A percentile compares a stretch with the other conserved stretches of the same genome.
Conservation (phyloP, 2,797 vertebrate species). For the Enteromius fasciolatus region DNA sequence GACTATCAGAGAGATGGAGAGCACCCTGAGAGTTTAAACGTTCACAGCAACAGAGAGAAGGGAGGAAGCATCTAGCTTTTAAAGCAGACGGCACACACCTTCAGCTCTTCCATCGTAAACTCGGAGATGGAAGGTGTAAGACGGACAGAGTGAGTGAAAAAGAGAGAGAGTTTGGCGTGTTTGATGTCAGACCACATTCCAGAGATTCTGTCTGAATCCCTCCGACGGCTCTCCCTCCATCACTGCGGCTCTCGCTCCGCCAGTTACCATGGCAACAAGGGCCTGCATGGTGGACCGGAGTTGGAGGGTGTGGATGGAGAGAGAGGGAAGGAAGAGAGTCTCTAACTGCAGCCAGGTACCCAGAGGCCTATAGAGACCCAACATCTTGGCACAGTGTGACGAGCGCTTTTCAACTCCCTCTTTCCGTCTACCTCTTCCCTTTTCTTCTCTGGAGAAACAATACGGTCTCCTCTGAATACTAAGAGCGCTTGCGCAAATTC, state of each 20-base stretch:
- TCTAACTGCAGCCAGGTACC: constrained; percentile 67
- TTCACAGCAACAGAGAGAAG: constrained; percentile 18
- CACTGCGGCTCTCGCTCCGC: constrained; percentile 67
- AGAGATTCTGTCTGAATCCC: constrained; percentile 67
- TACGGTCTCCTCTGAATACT: constrained; percentile 14
- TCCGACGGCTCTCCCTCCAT: constrained; percentile 54
- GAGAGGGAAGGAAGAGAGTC: constrained; percentile 50
- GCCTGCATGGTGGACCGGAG: constrained; percentile 64
- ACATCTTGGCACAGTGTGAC: constrained; percentile 31
- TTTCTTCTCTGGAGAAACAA: constrained; percentile 38
- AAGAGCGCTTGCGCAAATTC: constrained; percentile 32
- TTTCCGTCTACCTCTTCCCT: neutral
- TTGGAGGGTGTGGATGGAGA: constrained; percentile 46
- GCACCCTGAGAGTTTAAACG: constrained; percentile 35
- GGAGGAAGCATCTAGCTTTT: constrained; percentile 27
- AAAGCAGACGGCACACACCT: constrained; percentile 5
- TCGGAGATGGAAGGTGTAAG: constrained; percentile 44
- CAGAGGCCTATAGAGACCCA: constrained; percentile 56
- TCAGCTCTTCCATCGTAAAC: constrained; percentile 9
- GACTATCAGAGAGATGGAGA: constrained; percentile 28
- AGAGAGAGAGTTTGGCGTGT: constrained; percentile 64
- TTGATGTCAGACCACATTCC: constrained; percentile 59
- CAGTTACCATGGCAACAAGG: constrained; percentile 77
- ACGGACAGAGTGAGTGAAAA: constrained; percentile 4
- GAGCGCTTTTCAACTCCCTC: constrained; percentile 20